Percentiles rank a stretch among this genome's conserved stretches.
phyloP scores from a whole-genome alignment of 2,888 invertebrate species.

The Clunio marinus region DNA sequence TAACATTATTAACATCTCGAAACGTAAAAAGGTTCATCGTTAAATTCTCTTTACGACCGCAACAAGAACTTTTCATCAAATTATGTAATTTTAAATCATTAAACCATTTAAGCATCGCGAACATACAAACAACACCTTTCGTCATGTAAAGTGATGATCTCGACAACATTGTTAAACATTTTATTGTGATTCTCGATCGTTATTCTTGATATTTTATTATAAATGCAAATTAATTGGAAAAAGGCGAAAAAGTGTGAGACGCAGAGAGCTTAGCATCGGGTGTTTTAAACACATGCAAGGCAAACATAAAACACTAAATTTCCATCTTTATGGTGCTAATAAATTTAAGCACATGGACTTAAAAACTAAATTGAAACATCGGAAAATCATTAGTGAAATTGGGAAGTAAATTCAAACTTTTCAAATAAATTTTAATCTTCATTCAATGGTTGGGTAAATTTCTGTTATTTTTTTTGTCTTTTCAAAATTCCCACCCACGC shows the following conservation, averaged over 20 bases:
- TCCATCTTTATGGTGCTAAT: not conserved
- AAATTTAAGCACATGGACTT: not conserved
- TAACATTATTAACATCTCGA: conserved; percentile 7
- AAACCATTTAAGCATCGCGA: not conserved
- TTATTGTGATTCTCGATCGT: conserved; percentile 8
- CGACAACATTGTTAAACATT: conserved; percentile 21
- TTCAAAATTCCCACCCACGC: not conserved
- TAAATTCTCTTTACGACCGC: conserved; percentile 7
- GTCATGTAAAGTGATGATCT: not conserved
- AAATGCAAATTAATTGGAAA: conserved; percentile 2
- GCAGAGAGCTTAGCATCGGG: too few species aligned
- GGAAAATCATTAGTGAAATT: too few species aligned
- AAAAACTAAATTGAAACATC: too few species aligned
- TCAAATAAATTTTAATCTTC: too few species aligned
- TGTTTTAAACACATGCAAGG: not conserved
- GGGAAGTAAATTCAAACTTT: too few species aligned
- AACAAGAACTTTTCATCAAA: not conserved
- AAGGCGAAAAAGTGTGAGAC: not conserved
- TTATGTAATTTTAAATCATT: conserved; percentile 28
- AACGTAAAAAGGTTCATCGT: not conserved
- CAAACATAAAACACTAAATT: not conserved
- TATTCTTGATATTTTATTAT: conserved; percentile 1
- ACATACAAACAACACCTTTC: conserved; percentile 17
- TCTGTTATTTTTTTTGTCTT: too few species aligned
- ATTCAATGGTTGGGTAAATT: too few species aligned